phyloP scores from a whole-genome alignment of 2,113 vertebrate species.

The Strix aluco region DNA sequence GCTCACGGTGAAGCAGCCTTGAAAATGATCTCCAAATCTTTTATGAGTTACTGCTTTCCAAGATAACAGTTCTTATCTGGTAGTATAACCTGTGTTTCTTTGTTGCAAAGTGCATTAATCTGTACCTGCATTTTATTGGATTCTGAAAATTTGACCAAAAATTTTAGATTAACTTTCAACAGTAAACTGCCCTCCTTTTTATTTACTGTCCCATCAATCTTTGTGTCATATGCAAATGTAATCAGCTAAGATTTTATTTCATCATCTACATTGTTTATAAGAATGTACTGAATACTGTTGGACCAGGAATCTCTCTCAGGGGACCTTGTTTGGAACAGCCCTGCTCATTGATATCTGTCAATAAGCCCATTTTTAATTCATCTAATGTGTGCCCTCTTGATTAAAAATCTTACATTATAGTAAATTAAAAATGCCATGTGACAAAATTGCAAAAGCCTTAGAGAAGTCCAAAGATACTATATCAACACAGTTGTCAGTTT shows the following conservation, averaged over 20 bases:
- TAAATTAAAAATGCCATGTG: constrained; percentile 50
- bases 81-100: background rate
- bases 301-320: background rate
- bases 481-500: background rate
- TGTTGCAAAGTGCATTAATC: background rate
- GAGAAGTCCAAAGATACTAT: background rate
- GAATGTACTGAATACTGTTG: background rate
- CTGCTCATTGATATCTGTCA: constrained; percentile 38
- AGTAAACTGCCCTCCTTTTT: background rate
- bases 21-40: background rate
- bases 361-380: constrained; percentile 32
- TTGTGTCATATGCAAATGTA: constrained; percentile 62
- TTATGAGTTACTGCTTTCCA: background rate
- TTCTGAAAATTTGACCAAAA: background rate
- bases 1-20: background rate
- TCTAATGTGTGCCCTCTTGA: constrained; percentile 41
- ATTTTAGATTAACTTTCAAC: constrained; percentile 28
- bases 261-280: constrained; percentile 49
- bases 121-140: background rate
- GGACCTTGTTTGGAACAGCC: background rate
- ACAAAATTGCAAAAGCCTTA: background rate
- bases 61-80: background rate
- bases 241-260: constrained; percentile 60
- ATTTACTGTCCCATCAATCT: constrained; percentile 34
- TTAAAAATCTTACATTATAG: constrained; percentile 47